Conservation (phyloP, 2,888 invertebrate species). For the Cremastinae sp. region DNA sequence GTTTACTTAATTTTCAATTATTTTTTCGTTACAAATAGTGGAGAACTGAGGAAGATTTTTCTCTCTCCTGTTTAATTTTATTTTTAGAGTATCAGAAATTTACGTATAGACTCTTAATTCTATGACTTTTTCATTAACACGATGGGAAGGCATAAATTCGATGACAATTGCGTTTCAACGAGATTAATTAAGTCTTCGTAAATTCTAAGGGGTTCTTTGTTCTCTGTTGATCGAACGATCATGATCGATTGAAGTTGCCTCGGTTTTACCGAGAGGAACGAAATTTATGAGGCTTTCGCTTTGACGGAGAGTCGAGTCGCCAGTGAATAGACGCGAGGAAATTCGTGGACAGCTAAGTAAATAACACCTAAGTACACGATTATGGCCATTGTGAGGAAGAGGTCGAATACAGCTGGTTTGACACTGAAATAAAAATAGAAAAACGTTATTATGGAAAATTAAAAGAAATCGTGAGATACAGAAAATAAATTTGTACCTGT, state of each 20-base stretch:
- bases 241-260: slow-evolving; percentile 2
- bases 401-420: slow-evolving; percentile 98
- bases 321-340: slow-evolving; percentile 85
- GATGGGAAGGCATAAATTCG: slow-evolving; percentile 11
- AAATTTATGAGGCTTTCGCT: slow-evolving; percentile 72
- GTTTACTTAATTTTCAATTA: not conserved
- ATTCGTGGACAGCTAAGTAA: slow-evolving; percentile 90
- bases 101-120: not conserved
- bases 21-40: not conserved
- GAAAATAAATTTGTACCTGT: slow-evolving; percentile 85
- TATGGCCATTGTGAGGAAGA: slow-evolving; percentile 94
- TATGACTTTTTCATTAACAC: not conserved
- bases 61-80: slow-evolving; percentile 17
- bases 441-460: slow-evolving; percentile 17
- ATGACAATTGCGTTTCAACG: not conserved
- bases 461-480: slow-evolving; percentile 6
- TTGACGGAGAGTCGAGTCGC: slow-evolving; percentile 78
- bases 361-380: slow-evolving; percentile 90
- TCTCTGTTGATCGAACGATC: slow-evolving; percentile 22
- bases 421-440: slow-evolving; percentile 85
- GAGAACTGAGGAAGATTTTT: not conserved
- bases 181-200: not conserved
- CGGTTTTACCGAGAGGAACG: slow-evolving; percentile 8
- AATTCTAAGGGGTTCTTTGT: not conserved
- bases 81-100: not conserved